phyloP scores from a whole-genome alignment of 2,797 vertebrate species.

The Squalus acanthias region DNA sequence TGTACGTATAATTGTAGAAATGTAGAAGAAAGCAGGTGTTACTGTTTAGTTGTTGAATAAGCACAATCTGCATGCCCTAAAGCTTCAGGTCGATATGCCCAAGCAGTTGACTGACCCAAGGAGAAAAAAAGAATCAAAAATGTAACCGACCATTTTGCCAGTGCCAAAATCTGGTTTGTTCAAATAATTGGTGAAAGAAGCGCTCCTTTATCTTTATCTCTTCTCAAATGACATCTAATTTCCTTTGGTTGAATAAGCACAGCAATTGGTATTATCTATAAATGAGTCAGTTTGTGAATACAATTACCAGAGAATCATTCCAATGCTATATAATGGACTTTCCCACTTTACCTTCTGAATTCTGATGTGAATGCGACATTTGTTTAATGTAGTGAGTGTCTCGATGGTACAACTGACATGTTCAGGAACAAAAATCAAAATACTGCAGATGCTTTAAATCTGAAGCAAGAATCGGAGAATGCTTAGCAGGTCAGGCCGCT shows the following conservation, averaged over 20 bases:
- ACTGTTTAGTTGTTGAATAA: background rate
- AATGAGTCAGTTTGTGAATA: background rate
- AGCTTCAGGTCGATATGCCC: background rate
- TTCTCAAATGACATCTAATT: constrained; percentile 24
- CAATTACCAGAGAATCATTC: constrained; percentile 3
- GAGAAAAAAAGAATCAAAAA: background rate
- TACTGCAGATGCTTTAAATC: background rate
- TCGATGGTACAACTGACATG: background rate
- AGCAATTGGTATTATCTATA: background rate
- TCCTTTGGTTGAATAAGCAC: constrained; percentile 14
- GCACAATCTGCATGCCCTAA: background rate
- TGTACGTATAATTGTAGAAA: background rate
- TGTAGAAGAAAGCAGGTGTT: background rate
- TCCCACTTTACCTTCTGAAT: background rate
- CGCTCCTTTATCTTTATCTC: constrained; percentile 16
- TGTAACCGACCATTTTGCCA: background rate
- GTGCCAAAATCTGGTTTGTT: background rate
- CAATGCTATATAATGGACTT: background rate
- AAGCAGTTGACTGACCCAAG: background rate
- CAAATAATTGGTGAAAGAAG: constrained; percentile 9
- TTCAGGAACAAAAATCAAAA: background rate
- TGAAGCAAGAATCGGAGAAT: background rate
- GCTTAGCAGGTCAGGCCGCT: background rate
- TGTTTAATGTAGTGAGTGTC: background rate
- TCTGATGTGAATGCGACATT: background rate